phyloP scores from a whole-genome alignment of 2,797 vertebrate species.

The Onychomys leucogaster region DNA sequence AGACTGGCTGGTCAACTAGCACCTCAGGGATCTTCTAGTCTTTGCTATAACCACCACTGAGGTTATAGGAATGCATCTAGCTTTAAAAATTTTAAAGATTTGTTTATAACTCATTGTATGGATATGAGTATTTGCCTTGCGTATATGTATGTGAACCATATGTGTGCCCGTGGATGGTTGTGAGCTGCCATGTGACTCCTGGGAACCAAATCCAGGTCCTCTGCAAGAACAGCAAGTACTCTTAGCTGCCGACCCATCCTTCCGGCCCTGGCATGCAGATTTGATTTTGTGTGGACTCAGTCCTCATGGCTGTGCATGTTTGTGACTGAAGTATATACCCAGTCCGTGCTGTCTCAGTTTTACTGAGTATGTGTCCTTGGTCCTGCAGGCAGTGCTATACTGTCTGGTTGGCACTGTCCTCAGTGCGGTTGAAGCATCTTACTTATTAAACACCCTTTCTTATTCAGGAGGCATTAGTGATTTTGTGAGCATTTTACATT shows the following conservation, averaged over 20 bases:
- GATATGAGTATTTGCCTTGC: background rate
- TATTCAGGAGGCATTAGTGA: background rate
- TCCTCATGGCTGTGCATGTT: background rate
- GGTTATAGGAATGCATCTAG: background rate
- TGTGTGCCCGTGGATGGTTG: background rate
- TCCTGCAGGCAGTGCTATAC: background rate
- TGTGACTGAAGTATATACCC: background rate
- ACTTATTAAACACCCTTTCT: background rate
- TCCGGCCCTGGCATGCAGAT: background rate
- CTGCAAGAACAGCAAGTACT: background rate
- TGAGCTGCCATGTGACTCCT: background rate
- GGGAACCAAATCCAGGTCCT: background rate
- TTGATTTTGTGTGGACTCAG: background rate
- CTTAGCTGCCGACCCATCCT: background rate
- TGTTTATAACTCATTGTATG: background rate
- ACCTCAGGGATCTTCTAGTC: background rate
- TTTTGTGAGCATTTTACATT: background rate
- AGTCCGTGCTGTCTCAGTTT: background rate
- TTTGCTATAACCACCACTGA: background rate
- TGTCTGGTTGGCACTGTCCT: background rate
- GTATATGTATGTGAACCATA: background rate
- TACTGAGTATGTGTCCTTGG: background rate
- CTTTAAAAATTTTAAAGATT: background rate
- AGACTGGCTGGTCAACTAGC: background rate
- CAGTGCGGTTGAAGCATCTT: background rate